A percentile compares a stretch with the other conserved stretches of the same genome.
Evolutionary conservation across 2,888 invertebrate genomes (phyloP).

Genomic region (Caenorhabditis macrosperma): DNA sequence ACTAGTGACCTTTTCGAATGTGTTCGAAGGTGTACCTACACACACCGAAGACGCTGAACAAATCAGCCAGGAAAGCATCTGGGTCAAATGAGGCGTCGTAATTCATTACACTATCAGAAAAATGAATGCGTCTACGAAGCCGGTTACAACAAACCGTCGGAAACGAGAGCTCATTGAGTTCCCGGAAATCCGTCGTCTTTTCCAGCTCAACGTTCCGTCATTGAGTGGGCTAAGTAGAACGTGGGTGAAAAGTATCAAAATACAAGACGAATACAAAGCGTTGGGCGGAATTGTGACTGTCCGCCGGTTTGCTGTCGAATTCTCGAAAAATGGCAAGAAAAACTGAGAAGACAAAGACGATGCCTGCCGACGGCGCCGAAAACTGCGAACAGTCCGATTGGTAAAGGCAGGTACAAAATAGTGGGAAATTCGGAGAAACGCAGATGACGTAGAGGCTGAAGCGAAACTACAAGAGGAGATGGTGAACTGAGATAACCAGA

Average conservation of each 20-base stretch:
- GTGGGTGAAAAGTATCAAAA: conserved; percentile 3
- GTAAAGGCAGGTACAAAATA: neutral
- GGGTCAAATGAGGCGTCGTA: conserved; percentile 37
- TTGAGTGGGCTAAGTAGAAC: conserved; percentile 17
- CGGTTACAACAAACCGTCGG: neutral
- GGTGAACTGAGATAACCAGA: conserved; percentile 51
- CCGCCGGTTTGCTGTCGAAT: conserved; percentile 12
- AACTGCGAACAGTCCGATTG: conserved; percentile 24
- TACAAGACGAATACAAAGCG: neutral
- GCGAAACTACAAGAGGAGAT: conserved; percentile 24
- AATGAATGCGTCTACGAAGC: conserved; percentile 2
- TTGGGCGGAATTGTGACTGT: neutral
- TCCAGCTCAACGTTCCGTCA: neutral
- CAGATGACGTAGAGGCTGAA: conserved; percentile 13
- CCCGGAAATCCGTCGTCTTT: neutral
- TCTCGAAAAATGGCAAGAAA: conserved; percentile 27
- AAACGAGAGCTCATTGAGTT: neutral
- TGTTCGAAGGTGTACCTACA: neutral
- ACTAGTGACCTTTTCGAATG: neutral
- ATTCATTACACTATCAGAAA: conserved; percentile 17
- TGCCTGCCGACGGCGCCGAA: conserved; percentile 14
- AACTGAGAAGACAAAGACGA: conserved; percentile 18
- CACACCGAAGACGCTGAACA: conserved; percentile 4
- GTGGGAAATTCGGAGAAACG: conserved; percentile 6
- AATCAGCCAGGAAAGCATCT: conserved; percentile 25